Conservation (phyloP, 2,113 vertebrate species). For the Lepisosteus oculatus region DNA sequence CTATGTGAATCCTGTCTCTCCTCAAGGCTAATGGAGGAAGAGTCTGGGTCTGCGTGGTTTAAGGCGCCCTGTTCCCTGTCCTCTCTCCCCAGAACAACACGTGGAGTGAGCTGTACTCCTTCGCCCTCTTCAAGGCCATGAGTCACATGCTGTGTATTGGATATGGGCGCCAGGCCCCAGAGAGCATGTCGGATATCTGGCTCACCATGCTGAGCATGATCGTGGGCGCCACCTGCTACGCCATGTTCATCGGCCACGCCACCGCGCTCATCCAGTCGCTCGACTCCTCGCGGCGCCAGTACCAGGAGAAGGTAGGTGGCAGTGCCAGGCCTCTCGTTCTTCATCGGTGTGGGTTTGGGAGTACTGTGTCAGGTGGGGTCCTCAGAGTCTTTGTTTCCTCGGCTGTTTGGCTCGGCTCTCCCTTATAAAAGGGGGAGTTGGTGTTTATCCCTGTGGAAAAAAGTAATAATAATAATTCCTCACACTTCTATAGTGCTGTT, state of each 20-base stretch:
- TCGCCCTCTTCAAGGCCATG: constrained; percentile 97
- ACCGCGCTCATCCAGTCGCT: constrained; percentile 89
- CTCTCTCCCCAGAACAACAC: constrained; percentile 80
- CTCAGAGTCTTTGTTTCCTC: too few species aligned
- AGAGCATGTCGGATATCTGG: constrained; percentile 98
- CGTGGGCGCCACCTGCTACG: constrained; percentile 92
- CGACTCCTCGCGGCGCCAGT: constrained; percentile 87
- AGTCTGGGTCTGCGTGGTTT: too few species aligned
- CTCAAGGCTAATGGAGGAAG: too few species aligned
- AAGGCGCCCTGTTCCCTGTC: background rate
- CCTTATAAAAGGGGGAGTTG: too few species aligned
- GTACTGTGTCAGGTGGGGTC: background rate
- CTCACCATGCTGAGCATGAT: constrained; percentile 99
- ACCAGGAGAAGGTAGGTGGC: constrained; percentile 84
- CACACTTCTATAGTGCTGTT: too few species aligned
- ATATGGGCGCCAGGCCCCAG: constrained; percentile 88
- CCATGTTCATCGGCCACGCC: constrained; percentile 92
- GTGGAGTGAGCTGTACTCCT: constrained; percentile 95
- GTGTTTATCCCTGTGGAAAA: too few species aligned
- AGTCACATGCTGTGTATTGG: constrained; percentile 99
- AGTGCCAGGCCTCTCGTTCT: too few species aligned
- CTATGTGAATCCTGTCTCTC: too few species aligned
- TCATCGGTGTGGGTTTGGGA: background rate
- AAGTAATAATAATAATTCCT: too few species aligned
- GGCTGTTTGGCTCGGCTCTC: too few species aligned